phyloP scores from a whole-genome alignment of 2,797 vertebrate species.

The Sebastolobus altivelis region DNA sequence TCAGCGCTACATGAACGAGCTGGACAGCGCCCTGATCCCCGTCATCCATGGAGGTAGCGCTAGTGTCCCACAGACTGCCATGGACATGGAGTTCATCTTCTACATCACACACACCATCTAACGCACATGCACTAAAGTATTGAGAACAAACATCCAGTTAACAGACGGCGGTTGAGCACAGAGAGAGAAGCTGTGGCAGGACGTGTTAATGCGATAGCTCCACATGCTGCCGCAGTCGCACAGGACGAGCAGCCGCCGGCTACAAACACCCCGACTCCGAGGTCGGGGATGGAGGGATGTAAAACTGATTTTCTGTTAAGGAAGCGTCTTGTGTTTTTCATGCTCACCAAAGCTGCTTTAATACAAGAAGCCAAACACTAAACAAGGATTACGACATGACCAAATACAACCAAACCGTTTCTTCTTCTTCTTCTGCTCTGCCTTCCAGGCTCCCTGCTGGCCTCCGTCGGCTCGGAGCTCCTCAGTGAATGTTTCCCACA shows the following conservation, averaged over 20 bases:
- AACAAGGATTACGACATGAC: conserved; percentile 47
- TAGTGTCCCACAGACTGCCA: conserved; percentile 84
- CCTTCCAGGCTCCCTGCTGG: conserved; percentile 63
- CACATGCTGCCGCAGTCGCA: conserved; percentile 8
- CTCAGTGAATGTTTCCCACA: conserved; percentile 71
- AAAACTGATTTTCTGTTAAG: conserved; percentile 6
- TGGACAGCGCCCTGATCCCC: conserved; percentile 93
- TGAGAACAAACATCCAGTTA: background rate
- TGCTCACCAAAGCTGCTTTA: conserved; percentile 78
- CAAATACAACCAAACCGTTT: conserved; percentile 49
- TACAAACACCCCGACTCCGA: background rate
- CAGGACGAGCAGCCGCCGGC: background rate
- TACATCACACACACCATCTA: conserved; percentile 90
- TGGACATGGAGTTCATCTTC: conserved; percentile 94
- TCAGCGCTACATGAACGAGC: conserved; percentile 93
- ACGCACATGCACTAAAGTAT: conserved; percentile 19
- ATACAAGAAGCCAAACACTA: conserved; percentile 73
- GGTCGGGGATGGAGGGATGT: background rate
- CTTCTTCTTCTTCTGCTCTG: conserved; percentile 58
- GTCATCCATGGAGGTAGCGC: conserved; percentile 92
- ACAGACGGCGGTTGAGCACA: conserved; percentile 9
- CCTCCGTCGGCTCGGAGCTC: conserved; percentile 42
- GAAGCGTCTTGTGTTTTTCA: conserved; percentile 10
- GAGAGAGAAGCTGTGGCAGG: conserved; percentile 7
- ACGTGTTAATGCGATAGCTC: background rate